phyloP scores from a whole-genome alignment of 2,797 vertebrate species.

The Urophycis tenuis region DNA sequence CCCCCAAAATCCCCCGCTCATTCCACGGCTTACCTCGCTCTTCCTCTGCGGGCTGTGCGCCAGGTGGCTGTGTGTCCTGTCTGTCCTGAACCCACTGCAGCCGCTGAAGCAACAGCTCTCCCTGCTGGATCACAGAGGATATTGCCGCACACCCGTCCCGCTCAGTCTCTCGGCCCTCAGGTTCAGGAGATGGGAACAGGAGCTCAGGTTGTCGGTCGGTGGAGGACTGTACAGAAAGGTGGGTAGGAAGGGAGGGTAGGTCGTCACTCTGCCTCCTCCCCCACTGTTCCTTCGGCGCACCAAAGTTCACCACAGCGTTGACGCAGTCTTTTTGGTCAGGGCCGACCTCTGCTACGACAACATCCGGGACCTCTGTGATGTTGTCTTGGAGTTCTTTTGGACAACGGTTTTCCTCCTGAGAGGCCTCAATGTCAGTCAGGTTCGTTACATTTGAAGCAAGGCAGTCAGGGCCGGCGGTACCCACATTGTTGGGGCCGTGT shows the following conservation, averaged over 20 bases:
- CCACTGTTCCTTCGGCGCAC: conserved; percentile 32
- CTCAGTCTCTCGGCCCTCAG: conserved; percentile 1
- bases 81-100: conserved; percentile 55
- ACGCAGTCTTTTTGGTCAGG: conserved; percentile 23
- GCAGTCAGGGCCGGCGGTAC: neutral
- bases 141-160: conserved; percentile 29
- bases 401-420: neutral
- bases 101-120: conserved; percentile 62
- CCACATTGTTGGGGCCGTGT: conserved; percentile 8
- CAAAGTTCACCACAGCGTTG: conserved; percentile 30
- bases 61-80: conserved; percentile 41
- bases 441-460: neutral
- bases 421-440: neutral
- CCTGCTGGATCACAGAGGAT: conserved; percentile 54
- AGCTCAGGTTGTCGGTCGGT: neutral
- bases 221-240: conserved; percentile 10
- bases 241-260: conserved; percentile 14
- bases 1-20: conserved; percentile 16
- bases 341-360: neutral
- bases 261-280: conserved; percentile 37
- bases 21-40: neutral
- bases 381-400: neutral
- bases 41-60: conserved; percentile 18
- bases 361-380: neutral
- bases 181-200: neutral